Base-by-base conservation (phyloP, 1,140 invertebrate species). In the Calliopsis andreniformis region DNA sequence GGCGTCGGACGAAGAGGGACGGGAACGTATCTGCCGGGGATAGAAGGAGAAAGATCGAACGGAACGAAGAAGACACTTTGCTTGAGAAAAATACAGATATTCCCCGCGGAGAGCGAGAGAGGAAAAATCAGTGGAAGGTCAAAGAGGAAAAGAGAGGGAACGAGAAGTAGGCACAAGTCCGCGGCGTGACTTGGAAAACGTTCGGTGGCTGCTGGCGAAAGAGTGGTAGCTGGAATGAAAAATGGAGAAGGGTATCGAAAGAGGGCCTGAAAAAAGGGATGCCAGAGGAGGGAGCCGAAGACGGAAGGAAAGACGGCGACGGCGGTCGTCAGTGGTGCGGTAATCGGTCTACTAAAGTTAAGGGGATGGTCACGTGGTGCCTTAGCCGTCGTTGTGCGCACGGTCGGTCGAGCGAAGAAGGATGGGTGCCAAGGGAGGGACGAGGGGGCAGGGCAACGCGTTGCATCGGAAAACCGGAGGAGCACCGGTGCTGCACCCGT, bases 381-480 rank as follows among this genome's bases (percentile, higher is more conserved):
- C 28, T 64, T 32, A 14, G 61, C 39, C 69, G 68, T 56, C 69
- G 80, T 66, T 76, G 62, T 66, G 70, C 80, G 76, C 71, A 82
- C 76, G 70, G 49, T 83, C 79, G 75, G 32, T 30, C 42, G 76
- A 79, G 53, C 32, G 79, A 55, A 61, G 23, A 67, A 67, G 76
- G 49, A 25, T 56, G 51, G 64, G 47, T 55, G 35, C 23, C 12
- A 32, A 39, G 58, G 63, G 25, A 49, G 23, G 61, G 25, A 35
- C 70, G 69, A 66, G 66, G 69, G 72, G 67, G 55, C n/a, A 81
- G 70, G 78, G 76, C 63, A 58, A 25, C 56, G 73, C 73, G 63
- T 71, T 71, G 71, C 76, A 82, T 87, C 70, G 87, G 79, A 88
- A 87, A 87, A 86, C 83, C 80, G 56, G 70, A 69, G 56, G 66